phyloP scores from a whole-genome alignment of 1,140 invertebrate species.

The Heliconius melpomene region DNA sequence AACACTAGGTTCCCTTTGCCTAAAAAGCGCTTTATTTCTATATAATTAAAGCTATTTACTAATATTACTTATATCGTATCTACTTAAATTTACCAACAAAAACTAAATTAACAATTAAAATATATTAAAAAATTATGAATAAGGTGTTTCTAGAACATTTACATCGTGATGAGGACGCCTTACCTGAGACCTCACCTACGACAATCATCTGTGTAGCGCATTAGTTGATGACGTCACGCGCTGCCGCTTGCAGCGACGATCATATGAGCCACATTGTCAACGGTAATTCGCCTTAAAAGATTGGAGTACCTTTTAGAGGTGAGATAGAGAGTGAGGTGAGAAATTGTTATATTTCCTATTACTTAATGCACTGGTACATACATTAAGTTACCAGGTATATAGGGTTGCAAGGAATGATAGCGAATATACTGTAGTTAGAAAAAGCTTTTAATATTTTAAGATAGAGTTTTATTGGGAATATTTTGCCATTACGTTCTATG shows the following conservation, averaged over 20 bases:
- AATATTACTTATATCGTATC: no score
- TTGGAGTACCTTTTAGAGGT: slow-evolving; percentile 40
- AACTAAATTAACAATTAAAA: no score
- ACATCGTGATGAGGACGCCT: slow-evolving; percentile 17
- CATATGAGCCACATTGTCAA: slow-evolving; percentile 41
- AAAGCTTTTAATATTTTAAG: no score
- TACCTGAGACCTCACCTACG: slow-evolving; percentile 51
- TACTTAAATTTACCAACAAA: not conserved
- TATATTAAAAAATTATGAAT: not conserved
- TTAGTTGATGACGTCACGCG: slow-evolving; percentile 73
- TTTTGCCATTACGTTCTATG: no score
- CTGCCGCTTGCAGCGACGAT: slow-evolving; percentile 44
- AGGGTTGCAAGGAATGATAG: no score
- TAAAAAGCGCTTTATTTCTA: no score
- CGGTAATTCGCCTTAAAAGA: slow-evolving; percentile 59
- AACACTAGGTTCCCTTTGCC: no score
- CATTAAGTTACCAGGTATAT: not conserved
- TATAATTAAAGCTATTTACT: no score
- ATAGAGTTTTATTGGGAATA: no score
- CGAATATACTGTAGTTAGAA: no score
- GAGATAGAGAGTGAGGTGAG: slow-evolving; percentile 1
- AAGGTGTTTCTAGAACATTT: slow-evolving; percentile 38
- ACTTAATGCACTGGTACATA: slow-evolving; percentile 11
- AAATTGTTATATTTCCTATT: slow-evolving; percentile 16
- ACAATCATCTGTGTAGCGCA: slow-evolving; percentile 63